Evolutionary conservation across 2,888 invertebrate genomes (phyloP), one percentile per base, ranked within the genome.

Genomic region (Xestia ashworthii): DNA sequence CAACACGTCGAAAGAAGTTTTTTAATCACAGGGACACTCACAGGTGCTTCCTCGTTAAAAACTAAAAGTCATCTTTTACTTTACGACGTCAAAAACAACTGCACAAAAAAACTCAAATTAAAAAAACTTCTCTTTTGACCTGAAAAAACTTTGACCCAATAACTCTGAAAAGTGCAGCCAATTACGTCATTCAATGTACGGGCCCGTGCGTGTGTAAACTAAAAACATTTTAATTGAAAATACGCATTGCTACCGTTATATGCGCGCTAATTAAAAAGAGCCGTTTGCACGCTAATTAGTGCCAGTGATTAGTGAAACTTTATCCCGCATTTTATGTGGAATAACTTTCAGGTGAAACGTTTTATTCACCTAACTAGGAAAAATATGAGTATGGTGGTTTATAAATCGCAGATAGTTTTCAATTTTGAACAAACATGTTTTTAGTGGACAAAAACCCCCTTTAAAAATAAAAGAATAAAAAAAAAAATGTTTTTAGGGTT

Each of bases 191-290:
- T 50, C 58, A 67, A 68, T 71, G 68, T 58, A 71, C 84, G 14
- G 55, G 2, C 46, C 12, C 14, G 41, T 50, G 74, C 65, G 65
- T 81, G 48, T 65, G 25, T 66, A 32, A 81, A 83, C 44, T 69
- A 69, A 68, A 85, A 85, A 77, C 44, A 32, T 82, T 74, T 85
- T 74, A 78, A 83, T 78, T 85, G 64, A 48, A 85, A 82, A 78
- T 44, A 71, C 74, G 53, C 77, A 77, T 12, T 58, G 62, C 71
- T 38, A 44, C 68, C 60, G 62, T 58, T 62, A 75, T 50, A n/a
- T 72, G 14, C 53, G 16, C 55, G 73, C 71, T 83, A 81, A 83
- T 83, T 84, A 68, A 83, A 83, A 85, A 55, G 11, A 58, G 12
- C 25, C 58, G 67, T 84, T 83, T 71, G 64, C 70, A 64, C 62